phyloP scores from a whole-genome alignment of 1,140 invertebrate genomes.

The Drosophila bocqueti region DNA sequence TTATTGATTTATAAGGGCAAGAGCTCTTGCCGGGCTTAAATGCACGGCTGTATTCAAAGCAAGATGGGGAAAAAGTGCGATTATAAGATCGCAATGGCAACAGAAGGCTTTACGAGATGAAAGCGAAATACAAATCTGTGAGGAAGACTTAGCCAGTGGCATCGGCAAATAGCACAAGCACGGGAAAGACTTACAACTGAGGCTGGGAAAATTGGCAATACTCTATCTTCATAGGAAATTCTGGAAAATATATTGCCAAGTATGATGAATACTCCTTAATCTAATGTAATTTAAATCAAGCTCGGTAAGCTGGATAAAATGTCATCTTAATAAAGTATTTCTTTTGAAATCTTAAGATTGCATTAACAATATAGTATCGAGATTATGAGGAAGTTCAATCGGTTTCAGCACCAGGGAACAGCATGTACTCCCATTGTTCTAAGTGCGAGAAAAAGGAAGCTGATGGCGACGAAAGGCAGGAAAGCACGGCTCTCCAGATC shows the following conservation, averaged over 20 bases:
- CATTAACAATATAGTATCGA: background rate
- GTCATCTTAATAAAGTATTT: too few relatives aligned
- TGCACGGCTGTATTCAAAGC: slow-evolving; percentile 20
- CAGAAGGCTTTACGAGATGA: slow-evolving; percentile 13
- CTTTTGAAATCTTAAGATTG: background rate
- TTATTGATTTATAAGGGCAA: slow-evolving; percentile 72
- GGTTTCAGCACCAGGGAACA: slow-evolving; percentile 1
- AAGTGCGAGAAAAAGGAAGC: slow-evolving; percentile 60
- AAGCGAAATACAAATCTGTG: slow-evolving; percentile 52
- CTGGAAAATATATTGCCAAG: background rate
- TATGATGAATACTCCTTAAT: background rate
- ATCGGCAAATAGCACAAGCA: slow-evolving; percentile 40
- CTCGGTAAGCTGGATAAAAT: background rate
- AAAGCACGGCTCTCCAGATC: slow-evolving; percentile 42
- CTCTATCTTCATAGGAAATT: slow-evolving; percentile 16
- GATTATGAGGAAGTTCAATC: background rate
- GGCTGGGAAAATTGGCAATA: slow-evolving; percentile 35
- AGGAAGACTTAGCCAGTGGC: slow-evolving; percentile 55
- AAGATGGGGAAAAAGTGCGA: slow-evolving; percentile 9
- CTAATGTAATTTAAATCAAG: background rate
- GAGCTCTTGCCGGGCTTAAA: slow-evolving; percentile 67
- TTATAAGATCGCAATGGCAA: slow-evolving; percentile 22
- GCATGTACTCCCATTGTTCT: slow-evolving; percentile 58
- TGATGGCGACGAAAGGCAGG: slow-evolving; percentile 35
- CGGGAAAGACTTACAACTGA: slow-evolving; percentile 50